Evolutionary conservation across 37 sponge, comb jelly and placozoan genomes (phyloP), one percentile per base, ranked within the genome.

Genomic region (Oopsacas minuta): DNA sequence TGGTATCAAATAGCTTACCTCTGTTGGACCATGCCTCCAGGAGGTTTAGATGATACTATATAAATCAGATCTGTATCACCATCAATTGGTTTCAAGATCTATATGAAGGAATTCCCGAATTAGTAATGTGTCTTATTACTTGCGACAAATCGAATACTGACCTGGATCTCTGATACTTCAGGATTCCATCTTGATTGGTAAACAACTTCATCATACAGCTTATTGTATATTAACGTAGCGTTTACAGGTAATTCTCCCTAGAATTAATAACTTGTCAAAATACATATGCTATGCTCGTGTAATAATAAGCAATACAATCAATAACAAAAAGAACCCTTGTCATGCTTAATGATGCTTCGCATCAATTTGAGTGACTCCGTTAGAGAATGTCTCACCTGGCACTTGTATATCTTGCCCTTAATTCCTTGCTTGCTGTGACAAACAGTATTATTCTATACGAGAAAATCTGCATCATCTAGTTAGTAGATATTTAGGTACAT

Each of bases 371-470:
- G n/a, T n/a, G n/a, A n/a, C n/a, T n/a, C n/a, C n/a, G n/a, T n/a
- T n/a, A n/a, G n/a, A n/a, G n/a, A 42, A 42, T 42, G 49, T 42
- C 75, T 61, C 75, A 61, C 75, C 30, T 10, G 20, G 75, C 75
- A 61, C 22, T 61, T 61, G 75, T 61, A 61, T 25, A 61, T 61
- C 75, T 61, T 61, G 75, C 75, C 75, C 28, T 34, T 61, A 34
- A 32, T 25, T 34, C 22, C 7, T 10, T 34, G 75, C 75, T 61
- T 61, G 75, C 75, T 61, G 75, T 61, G 28, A 34, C 75, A 61
- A 20, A n/a, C 30, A n/a, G 28, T n/a, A 3, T n/a, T n/a, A 61
- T 61, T n/a, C 75, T 61, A 34, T 42, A n/a, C n/a, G n/a, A n/a
- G n/a, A n/a, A n/a, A n/a, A n/a, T n/a, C n/a, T n/a, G n/a, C n/a